These are phyloP conservation scores for Hyperopisus bebe DNA, from an alignment of 2,113 vertebrate species.

Conservation along the genomic window DNA sequence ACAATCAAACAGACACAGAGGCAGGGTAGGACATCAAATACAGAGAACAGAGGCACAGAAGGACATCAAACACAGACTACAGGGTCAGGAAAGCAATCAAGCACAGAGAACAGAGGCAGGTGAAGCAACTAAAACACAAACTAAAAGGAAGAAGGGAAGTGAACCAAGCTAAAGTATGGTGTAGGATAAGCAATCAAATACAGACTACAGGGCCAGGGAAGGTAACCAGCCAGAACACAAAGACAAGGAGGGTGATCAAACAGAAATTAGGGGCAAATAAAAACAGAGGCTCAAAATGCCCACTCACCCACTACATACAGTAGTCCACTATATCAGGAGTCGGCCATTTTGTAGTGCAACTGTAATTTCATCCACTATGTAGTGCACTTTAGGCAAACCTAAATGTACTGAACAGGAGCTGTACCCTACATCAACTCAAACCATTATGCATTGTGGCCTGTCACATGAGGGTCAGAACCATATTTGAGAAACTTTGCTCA, in stretches of 20 bases:
- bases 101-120: not conserved
- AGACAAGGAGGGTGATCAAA: not conserved
- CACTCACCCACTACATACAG: not conserved
- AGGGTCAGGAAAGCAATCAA: not conserved
- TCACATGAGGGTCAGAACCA: not conserved
- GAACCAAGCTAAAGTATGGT: not conserved
- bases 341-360: not conserved
- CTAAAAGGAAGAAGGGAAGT: not conserved
- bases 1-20: not conserved
- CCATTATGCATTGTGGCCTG: not conserved
- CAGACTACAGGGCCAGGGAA: not conserved
- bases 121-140: not conserved
- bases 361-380: not conserved
- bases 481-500: not conserved
- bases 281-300: not conserved
- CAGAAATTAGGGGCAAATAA: not conserved
- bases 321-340: not conserved
- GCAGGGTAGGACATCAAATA: not conserved
- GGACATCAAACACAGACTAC: not conserved
- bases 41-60: not conserved
- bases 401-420: not conserved
- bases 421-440: not conserved
- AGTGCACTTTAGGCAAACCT: not conserved
- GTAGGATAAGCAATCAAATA: not conserved
- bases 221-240: not conserved